Evolutionary conservation across 2,113 vertebrate species (phyloP).

Genomic region (Peromyscus leucopus): DNA sequence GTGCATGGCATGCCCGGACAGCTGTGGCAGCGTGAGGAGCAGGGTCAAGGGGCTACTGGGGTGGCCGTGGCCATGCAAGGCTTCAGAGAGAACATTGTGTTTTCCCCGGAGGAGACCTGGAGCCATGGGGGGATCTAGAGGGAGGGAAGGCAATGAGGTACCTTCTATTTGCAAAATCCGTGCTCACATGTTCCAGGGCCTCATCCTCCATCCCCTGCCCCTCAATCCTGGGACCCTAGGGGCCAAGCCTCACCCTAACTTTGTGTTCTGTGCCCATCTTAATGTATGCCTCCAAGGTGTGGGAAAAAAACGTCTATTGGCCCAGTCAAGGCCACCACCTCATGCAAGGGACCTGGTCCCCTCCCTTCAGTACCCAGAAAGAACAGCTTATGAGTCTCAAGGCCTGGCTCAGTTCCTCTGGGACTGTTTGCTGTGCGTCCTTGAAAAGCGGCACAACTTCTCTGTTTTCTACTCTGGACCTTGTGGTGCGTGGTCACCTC

Average conservation of each 20-base stretch:
- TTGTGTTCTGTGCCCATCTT: not conserved
- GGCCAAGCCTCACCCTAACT: not conserved
- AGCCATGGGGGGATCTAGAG: not conserved
- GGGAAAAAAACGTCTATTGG: not conserved
- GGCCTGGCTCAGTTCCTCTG: not conserved
- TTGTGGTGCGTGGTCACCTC: not conserved
- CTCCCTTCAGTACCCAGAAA: not conserved
- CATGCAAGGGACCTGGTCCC: not conserved
- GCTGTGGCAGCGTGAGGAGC: not conserved
- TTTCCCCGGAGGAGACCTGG: not conserved
- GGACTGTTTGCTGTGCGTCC: not conserved
- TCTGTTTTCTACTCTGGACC: not conserved
- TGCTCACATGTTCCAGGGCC: not conserved
- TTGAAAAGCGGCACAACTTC: not conserved
- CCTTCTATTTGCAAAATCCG: not conserved
- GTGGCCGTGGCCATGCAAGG: fast-evolving
- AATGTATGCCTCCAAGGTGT: no score
- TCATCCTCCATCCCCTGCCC: not conserved
- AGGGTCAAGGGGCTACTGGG: fast-evolving
- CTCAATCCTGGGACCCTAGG: fast-evolving
- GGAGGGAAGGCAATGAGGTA: not conserved
- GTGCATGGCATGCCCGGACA: not conserved
- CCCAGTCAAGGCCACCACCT: not conserved
- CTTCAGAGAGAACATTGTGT: not conserved
- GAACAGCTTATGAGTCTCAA: not conserved